Base-by-base conservation (phyloP, 2,113 vertebrate genomes). In the Grammomys dolichurus region DNA sequence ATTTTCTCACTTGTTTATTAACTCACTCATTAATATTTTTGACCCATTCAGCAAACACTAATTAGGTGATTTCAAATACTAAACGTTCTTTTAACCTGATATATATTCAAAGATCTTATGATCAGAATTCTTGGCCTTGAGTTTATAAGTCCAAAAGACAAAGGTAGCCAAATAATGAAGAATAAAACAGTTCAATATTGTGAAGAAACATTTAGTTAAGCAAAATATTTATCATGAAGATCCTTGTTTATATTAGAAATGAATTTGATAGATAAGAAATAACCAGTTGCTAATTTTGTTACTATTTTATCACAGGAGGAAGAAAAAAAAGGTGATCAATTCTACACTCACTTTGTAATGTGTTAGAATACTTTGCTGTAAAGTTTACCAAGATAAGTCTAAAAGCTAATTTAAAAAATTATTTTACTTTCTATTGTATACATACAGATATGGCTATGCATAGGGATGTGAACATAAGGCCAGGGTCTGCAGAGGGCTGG, bases 1-100 rank as follows among this genome's bases (percentile, higher is more conserved):
- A 95, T 78, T 94, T 97, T 91, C 17, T 86, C n/a, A 85, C 90
- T 51, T 76, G 69, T 93, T 89, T 75, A 77, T 78, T 69, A 69
- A 85, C 19, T 76, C 14, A 70, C 87, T 97, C 40, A 56, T 80
- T 80, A 54, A 20, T 26, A 40, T 90, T n/a, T 56, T 69, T 87
- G n/a, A 86, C 26, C 90, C 43, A 87, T 60, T 93, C 54, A 95
- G 48, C 13, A 95, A 90, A 73, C 48, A 91, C 80, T 48, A 96
- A 84, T 76, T 87, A 65, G 14, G 75, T 73, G 72, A 26, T 88
- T 81, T n/a, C 70, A 5, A n/a, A 86, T 56, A 33, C 12, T 31
- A 82, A 67, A 7, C 17, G 54, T 40, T 46, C 22, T 85, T 7
- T 10, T 95, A 89, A 82, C 31, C 2, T 92, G 3, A 63, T 92